Evolutionary conservation across 2,888 invertebrate species (phyloP).

Genomic region (Papilio elwesi): DNA sequence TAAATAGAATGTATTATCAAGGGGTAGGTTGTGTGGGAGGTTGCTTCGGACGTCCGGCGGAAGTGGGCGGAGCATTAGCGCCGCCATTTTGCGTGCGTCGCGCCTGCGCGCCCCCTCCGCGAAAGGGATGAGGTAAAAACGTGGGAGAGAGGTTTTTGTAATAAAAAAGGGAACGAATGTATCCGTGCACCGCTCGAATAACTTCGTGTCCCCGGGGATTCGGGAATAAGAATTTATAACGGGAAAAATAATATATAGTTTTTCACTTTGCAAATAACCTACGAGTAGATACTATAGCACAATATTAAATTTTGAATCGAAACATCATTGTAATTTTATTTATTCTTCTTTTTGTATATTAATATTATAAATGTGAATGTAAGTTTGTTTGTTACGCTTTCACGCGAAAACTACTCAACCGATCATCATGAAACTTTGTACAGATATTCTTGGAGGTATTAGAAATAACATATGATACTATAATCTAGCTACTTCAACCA

Average conservation of each 20-base stretch:
- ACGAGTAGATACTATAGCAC: too few relatives aligned
- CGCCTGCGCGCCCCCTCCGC: conserved; percentile 61
- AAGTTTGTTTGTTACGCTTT: too few relatives aligned
- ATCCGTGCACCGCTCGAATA: neutral
- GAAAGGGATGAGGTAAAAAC: conserved; percentile 38
- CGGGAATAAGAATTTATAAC: conserved; percentile 11
- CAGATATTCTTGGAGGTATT: too few relatives aligned
- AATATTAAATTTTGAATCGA: too few relatives aligned
- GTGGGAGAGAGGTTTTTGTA: conserved; percentile 36
- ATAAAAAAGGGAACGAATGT: conserved; percentile 45
- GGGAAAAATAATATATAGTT: neutral
- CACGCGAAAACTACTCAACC: too few relatives aligned
- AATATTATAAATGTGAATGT: too few relatives aligned
- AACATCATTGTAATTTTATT: too few relatives aligned
- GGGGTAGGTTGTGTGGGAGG: conserved; percentile 20
- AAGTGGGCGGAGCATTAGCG: conserved; percentile 68
- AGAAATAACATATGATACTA: too few relatives aligned
- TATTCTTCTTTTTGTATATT: too few relatives aligned
- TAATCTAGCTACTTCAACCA: too few relatives aligned
- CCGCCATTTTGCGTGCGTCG: conserved; percentile 70
- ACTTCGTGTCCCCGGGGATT: conserved; percentile 12
- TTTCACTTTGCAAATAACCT: neutral
- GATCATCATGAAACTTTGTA: too few relatives aligned
- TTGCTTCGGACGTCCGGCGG: conserved; percentile 73
- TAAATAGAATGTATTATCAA: conserved; percentile 5